Conservation (phyloP, 2,888 invertebrate genomes). For the Chironomus riparius region DNA sequence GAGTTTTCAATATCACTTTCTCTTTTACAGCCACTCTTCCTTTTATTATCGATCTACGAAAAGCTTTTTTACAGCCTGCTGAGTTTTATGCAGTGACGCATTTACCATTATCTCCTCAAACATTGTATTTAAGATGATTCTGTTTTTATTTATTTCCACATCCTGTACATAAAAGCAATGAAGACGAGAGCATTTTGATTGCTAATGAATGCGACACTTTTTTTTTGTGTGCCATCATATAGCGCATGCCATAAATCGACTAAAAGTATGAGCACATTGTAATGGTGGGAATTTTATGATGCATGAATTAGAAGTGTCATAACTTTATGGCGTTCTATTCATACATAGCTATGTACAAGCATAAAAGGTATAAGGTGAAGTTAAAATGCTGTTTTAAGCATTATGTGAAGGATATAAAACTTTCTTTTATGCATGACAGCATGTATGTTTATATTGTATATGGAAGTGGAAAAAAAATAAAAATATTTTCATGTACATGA, state of each 20-base stretch:
- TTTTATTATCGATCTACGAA: neutral
- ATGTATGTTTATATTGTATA: neutral
- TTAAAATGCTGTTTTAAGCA: too few species aligned
- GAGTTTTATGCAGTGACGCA: neutral
- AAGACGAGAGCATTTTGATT: too few species aligned
- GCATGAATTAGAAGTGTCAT: slow-evolving; percentile 22
- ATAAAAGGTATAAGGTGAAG: too few species aligned
- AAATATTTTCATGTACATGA: neutral
- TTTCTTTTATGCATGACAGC: neutral
- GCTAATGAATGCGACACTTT: too few species aligned
- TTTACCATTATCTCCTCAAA: too few species aligned
- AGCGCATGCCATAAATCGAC: too few species aligned
- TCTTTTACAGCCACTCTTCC: neutral
- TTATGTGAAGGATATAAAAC: neutral
- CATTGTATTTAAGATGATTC: neutral
- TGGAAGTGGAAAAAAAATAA: too few species aligned
- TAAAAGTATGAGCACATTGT: too few species aligned
- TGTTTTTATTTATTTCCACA: too few species aligned
- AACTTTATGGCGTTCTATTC: neutral
- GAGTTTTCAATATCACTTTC: slow-evolving; percentile 13
- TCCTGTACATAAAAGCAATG: too few species aligned
- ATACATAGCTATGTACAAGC: too few species aligned
- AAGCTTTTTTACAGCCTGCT: neutral
- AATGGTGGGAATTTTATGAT: slow-evolving; percentile 4
- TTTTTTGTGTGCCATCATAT: too few species aligned